These are phyloP conservation scores for Nasonia longicornis DNA, from an alignment of 1,140 invertebrate genomes.

Conservation along the genomic window DNA sequence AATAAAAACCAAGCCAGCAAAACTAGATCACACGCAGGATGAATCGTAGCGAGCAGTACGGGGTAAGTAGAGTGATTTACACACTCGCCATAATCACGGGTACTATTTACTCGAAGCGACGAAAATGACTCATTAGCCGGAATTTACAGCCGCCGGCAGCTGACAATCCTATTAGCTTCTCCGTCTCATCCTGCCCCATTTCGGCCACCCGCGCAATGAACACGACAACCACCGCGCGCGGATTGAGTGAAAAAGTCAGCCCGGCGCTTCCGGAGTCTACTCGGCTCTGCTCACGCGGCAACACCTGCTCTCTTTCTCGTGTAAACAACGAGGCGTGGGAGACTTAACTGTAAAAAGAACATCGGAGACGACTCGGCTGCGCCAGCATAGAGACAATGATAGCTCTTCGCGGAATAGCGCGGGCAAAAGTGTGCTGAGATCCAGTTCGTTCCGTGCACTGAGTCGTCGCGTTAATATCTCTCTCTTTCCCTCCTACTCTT, in stretches of 20 bases:
- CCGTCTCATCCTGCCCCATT: constrained; percentile 4
- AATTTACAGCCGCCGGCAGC: too few species aligned
- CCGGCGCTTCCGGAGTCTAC: not conserved
- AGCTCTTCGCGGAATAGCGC: constrained; percentile 6
- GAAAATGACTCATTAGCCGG: too few species aligned
- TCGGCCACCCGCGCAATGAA: not conserved
- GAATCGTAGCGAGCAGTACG: too few species aligned
- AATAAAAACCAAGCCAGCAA: too few species aligned
- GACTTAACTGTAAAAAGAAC: constrained; percentile 35
- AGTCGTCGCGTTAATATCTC: constrained; percentile 12
- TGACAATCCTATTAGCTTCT: not conserved
- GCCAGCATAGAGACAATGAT: constrained; percentile 31
- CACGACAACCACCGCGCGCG: too few species aligned
- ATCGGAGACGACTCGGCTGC: not conserved
- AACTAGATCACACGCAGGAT: too few species aligned
- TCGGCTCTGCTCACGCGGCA: not conserved
- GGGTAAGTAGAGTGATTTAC: too few species aligned
- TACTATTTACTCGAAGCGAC: too few species aligned
- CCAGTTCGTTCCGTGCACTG: not conserved
- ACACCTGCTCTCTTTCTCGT: not conserved
- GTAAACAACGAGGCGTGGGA: constrained; percentile 12
- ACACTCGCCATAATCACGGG: too few species aligned
- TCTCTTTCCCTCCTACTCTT: not conserved
- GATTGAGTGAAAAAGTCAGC: not conserved
- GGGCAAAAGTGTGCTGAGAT: constrained; percentile 12